These are phyloP conservation scores for Mycalesis mineus DNA, from an alignment of 2,888 invertebrate species.

Conservation along the genomic window DNA sequence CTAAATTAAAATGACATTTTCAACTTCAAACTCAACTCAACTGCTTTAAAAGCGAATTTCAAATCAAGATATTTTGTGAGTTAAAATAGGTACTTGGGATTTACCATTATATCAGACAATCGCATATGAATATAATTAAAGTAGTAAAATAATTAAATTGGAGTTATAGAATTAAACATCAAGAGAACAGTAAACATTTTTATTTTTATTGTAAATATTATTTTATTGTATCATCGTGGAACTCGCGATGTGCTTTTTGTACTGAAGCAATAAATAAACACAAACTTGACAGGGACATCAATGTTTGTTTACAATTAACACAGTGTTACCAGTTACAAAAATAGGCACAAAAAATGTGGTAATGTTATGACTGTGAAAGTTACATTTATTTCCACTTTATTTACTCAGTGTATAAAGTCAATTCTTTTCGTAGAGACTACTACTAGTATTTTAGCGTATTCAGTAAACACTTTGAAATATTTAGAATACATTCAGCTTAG, in stretches of 20 bases:
- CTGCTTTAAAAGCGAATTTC: too few relatives aligned
- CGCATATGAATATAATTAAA: too few relatives aligned
- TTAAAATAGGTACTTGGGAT: too few relatives aligned
- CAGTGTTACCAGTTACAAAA: neutral
- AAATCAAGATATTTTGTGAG: too few relatives aligned
- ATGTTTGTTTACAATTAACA: neutral
- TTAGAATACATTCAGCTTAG: neutral
- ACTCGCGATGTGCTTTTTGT: slow-evolving; percentile 62
- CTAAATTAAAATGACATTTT: too few relatives aligned
- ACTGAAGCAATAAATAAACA: slow-evolving; percentile 19
- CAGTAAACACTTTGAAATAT: neutral
- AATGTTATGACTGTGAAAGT: too few relatives aligned
- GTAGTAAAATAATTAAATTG: too few relatives aligned
- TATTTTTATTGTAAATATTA: slow-evolving; percentile 74
- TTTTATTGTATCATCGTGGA: slow-evolving; percentile 70
- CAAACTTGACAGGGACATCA: slow-evolving; percentile 10
- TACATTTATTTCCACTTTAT: too few relatives aligned
- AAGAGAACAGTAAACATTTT: slow-evolving; percentile 72
- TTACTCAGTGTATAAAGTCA: neutral
- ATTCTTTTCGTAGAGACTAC: neutral
- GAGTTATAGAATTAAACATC: slow-evolving; percentile 49
- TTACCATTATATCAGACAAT: too few relatives aligned
- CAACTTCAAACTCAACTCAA: too few relatives aligned
- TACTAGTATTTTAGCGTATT: neutral
- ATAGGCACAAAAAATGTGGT: neutral